A percentile compares a stretch with the other conserved stretches of the same genome.
phyloP scores from a whole-genome alignment of 1,140 invertebrate genomes.

The Branchinecta lynchi region DNA sequence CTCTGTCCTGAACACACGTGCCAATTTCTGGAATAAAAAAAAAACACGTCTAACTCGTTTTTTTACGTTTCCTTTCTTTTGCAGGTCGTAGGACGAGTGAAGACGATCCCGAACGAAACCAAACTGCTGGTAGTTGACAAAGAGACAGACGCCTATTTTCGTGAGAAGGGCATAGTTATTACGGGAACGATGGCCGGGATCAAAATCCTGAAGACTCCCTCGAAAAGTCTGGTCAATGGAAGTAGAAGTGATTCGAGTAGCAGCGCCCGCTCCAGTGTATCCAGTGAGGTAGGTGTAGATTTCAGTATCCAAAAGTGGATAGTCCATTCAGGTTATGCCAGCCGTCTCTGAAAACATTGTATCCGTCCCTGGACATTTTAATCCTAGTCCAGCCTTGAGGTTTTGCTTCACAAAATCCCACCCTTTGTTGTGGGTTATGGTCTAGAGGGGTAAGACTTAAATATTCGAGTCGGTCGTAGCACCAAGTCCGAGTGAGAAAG shows the following conservation, averaged over 20 bases:
- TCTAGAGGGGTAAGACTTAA: too few species aligned
- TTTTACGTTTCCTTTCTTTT: constrained; percentile 10
- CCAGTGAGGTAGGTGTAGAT: not conserved
- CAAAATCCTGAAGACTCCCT: constrained; percentile 28
- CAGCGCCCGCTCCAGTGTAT: not conserved
- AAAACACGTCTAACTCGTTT: constrained; percentile 12
- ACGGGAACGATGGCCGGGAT: constrained; percentile 41
- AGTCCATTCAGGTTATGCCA: too few species aligned
- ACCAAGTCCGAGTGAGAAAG: too few species aligned
- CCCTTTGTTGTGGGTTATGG: too few species aligned
- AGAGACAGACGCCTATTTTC: constrained; percentile 57
- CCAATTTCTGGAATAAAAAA: not conserved
- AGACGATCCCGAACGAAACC: constrained; percentile 71
- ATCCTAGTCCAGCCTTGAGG: too few species aligned
- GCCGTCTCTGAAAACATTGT: too few species aligned
- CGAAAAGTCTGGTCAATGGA: not conserved
- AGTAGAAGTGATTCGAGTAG: not conserved
- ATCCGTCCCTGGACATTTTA: too few species aligned
- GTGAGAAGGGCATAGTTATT: constrained; percentile 46
- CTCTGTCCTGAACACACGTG: too few species aligned
- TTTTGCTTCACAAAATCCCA: too few species aligned
- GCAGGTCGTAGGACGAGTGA: constrained; percentile 75
- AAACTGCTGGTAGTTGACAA: constrained; percentile 72
- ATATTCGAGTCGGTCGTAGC: too few species aligned
- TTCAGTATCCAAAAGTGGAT: too few species aligned